Conservation (phyloP, 2,113 vertebrate species). For the Pelecanus crispus region DNA sequence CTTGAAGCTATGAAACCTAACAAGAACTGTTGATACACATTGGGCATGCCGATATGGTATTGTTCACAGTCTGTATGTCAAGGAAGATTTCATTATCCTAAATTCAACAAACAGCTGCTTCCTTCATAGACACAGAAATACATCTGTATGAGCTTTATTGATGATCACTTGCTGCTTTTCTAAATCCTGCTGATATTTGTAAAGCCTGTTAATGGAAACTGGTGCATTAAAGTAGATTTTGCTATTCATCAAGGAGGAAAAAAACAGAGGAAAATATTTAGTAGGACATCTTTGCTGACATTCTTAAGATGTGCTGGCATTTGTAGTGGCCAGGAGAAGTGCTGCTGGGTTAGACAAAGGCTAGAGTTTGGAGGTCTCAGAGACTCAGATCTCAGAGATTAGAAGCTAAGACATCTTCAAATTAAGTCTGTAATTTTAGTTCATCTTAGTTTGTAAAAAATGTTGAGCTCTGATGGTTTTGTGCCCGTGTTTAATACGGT, state of each 20-base stretch:
- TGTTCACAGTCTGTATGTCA: conserved; percentile 10
- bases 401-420: neutral
- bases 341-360: neutral
- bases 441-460: neutral
- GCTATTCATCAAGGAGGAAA: neutral
- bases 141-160: conserved; percentile 31
- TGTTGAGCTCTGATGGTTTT: neutral
- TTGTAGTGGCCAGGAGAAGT: neutral
- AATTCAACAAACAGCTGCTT: conserved; percentile 44
- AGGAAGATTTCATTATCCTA: conserved; percentile 46
- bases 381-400: neutral
- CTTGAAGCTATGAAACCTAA: conserved; percentile 37
- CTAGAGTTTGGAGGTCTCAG: neutral
- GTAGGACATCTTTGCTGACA: neutral
- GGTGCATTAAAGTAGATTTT: conserved; percentile 28
- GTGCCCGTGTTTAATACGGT: neutral
- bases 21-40: conserved; percentile 19
- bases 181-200: conserved; percentile 43
- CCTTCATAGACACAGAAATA: conserved; percentile 26
- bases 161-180: neutral
- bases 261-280: neutral
- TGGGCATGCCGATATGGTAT: neutral
- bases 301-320: neutral
- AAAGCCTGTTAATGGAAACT: conserved; percentile 41
- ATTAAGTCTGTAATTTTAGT: neutral